These are phyloP conservation scores for Mactromeris polynyma DNA, from an alignment of 2,888 invertebrate genomes.

Conservation along the genomic window DNA sequence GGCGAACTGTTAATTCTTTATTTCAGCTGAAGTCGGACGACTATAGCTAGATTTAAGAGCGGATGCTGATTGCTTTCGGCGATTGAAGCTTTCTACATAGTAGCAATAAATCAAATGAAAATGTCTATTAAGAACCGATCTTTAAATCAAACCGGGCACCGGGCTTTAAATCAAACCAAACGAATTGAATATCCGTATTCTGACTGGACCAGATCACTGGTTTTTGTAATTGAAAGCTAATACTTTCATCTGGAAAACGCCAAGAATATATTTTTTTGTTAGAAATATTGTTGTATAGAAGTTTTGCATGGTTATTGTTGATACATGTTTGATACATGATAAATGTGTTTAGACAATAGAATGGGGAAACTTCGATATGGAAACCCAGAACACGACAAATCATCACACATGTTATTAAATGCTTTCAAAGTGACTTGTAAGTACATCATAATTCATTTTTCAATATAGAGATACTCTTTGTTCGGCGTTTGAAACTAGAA, in stretches of 20 bases:
- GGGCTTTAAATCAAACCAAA: not conserved
- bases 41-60: not conserved
- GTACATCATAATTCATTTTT: not conserved
- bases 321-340: not conserved
- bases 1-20: not conserved
- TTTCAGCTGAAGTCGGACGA: not conserved
- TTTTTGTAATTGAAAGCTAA: not conserved
- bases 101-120: not conserved
- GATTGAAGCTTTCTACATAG: not conserved
- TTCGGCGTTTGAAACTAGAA: too few species aligned
- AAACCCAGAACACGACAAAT: not conserved
- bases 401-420: not conserved
- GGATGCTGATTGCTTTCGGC: not conserved
- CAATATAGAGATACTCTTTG: not conserved
- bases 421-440: not conserved
- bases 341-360: not conserved
- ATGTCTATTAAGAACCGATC: not conserved
- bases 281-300: not conserved
- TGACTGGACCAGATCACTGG: not conserved
- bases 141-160: not conserved
- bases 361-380: not conserved
- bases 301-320: not conserved
- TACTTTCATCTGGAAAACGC: not conserved
- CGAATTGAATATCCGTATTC: not conserved
- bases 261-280: not conserved